These are phyloP conservation scores for Camponotus pennsylvanicus DNA, from an alignment of 1,140 invertebrate genomes.

Conservation along the genomic window DNA sequence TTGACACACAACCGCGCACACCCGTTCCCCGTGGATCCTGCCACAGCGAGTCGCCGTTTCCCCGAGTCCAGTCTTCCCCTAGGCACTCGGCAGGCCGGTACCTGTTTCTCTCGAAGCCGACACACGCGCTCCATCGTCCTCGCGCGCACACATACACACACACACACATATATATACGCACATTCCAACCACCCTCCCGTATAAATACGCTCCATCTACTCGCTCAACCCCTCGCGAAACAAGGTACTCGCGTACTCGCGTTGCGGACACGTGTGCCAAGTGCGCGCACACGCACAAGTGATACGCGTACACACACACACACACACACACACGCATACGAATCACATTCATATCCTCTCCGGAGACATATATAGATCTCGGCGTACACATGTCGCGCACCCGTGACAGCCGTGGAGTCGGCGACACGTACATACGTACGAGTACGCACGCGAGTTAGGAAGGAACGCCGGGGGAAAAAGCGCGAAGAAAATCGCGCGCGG, in stretches of 20 bases:
- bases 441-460: slow-evolving; percentile 12
- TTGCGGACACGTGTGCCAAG: slow-evolving; percentile 48
- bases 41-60: slow-evolving; percentile 70
- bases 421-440: background rate
- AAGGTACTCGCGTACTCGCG: slow-evolving; percentile 31
- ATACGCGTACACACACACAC: background rate
- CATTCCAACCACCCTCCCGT: background rate
- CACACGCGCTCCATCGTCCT: slow-evolving; percentile 69
- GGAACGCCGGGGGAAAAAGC: background rate
- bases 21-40: slow-evolving; percentile 66
- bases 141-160: slow-evolving; percentile 56
- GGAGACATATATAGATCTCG: background rate
- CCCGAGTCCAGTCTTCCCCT: slow-evolving; percentile 83
- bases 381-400: slow-evolving; percentile 7
- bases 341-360: too few relatives aligned
- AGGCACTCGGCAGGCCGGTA: slow-evolving; percentile 83
- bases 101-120: slow-evolving; percentile 75
- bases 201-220: slow-evolving; percentile 1
- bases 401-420: background rate
- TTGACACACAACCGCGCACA: slow-evolving; percentile 49
- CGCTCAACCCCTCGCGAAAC: slow-evolving; percentile 44
- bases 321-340: background rate
- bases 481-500: background rate
- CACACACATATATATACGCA: slow-evolving; percentile 25
- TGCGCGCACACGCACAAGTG: background rate